Base-by-base conservation (phyloP, 2,797 vertebrate species). In the Euphonia xanthogaster region DNA sequence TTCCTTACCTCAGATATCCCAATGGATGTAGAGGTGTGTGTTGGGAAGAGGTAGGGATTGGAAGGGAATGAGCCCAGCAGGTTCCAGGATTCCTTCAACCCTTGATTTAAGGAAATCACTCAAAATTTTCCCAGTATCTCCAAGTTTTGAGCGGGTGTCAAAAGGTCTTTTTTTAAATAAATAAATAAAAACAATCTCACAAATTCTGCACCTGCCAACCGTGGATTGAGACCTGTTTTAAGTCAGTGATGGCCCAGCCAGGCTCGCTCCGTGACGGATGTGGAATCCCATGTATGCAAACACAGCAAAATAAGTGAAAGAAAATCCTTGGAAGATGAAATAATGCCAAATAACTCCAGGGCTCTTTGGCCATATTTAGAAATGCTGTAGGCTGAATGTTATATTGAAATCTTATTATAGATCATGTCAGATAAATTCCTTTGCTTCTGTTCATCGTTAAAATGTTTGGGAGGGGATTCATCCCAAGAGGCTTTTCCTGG, bases 301-400 rank as follows among this genome's bases (percentile, higher is more conserved):
- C 91, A 80, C 95, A 94, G 93, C 93, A 92, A 90, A 85, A 93
- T 9, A 66, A 96, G 80, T 82, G 90, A 86, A 96, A 95, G 95
- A 53, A 95, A 95, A 95, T 88, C 95, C 92, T 94, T 93, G 92
- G 70, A 16, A 76, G 96, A 88, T 96, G 94, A 96, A 96, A 95
- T 95, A 88, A 93, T 90, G 95, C 88, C 94, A 95, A 97, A 95
- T 93, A 96, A 85, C 96, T 96, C 66, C 83, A 87, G 94, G 79
- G 93, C 81, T 94, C 88, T 92, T 94, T 96, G 90, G 96, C 94
- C 93, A 92, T 95, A 96, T 96, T 95, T 96, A 97, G 93, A 90
- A 96, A 92, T 95, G 88, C 95, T 96, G 93, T 96, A 96, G 93
- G 93, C 95, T 95, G 94, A 94, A 89, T 80, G 80, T 95, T 94